Evolutionary conservation across 2,797 vertebrate genomes (phyloP), one percentile per base, ranked within the genome.

Genomic region (Phoxinus dragarum): DNA sequence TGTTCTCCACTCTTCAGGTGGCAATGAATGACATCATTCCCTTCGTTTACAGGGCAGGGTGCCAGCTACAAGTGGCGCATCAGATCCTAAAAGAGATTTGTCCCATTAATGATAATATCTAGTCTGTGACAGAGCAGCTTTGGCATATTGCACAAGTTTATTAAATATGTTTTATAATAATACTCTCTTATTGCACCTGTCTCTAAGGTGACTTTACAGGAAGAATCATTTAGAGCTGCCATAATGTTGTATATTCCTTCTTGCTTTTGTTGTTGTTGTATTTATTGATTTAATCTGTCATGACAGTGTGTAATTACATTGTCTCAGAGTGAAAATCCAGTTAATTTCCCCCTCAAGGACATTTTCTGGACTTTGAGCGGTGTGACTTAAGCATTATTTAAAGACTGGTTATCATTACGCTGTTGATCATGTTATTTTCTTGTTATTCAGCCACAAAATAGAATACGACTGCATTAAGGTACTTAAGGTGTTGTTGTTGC

Each of bases 11-110:
- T 61, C 47, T 40, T 86, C 66, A 84, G 80, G 87, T 89, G 89
- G 81, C 64, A 82, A 67, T 88, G 72, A 87, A 86, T 87, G 84
- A 89, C 86, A 88, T 88, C 86, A 90, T 88, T 75, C 73, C 59
- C 74, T 40, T 59, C 82, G 44, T 66, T 69, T 68, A 74, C 69
- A 42, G 71, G 89, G 87, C 87, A 85, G 38, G 34, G 49, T 81
- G 87, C 86, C 87, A 87, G 72, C 80, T 79, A 47, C 81, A 84
- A 81, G 72, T 61, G 47, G 69, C 73, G 77, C 40, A 77, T 87
- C 64, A 49, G 80, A 88, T 81, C 42, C 49, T 84, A 80, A 67
- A 84, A 36, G 76, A 87, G 38, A 82, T 88, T 71, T 76, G 77
- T 85, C 44, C 81, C 82, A n/a, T 80, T 82, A 74, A 72, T 21